Percentiles rank a stretch among this genome's conserved stretches.
Evolutionary conservation across 2,888 invertebrate genomes (phyloP).

Genomic region (Apodemia mormo): DNA sequence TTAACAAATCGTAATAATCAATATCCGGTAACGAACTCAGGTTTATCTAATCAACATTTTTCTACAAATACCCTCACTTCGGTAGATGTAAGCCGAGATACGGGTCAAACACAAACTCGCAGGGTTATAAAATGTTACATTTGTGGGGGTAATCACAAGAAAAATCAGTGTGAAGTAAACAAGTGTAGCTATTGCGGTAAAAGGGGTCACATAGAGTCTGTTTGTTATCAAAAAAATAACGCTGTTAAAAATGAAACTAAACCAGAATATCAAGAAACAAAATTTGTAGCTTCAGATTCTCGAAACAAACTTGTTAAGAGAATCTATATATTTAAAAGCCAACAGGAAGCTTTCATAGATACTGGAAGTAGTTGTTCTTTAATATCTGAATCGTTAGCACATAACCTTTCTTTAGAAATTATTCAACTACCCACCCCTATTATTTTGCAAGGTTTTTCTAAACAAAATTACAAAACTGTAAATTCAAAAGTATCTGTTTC

Average conservation of each 20-base stretch:
- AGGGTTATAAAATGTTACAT: slow-evolving; percentile 24
- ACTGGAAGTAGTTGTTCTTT: slow-evolving; percentile 10
- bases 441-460: no score
- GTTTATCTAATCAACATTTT: background rate
- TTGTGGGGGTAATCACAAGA: slow-evolving; percentile 28
- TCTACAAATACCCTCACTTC: no score
- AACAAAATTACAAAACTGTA: no score
- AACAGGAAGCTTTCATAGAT: slow-evolving; percentile 16
- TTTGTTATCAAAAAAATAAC: slow-evolving; percentile 21
- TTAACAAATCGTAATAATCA: background rate
- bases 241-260: slow-evolving; percentile 2
- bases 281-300: background rate
- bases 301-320: slow-evolving; percentile 17
- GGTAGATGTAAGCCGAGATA: background rate
- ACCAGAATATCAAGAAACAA: background rate
- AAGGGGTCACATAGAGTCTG: slow-evolving; percentile 19
- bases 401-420: background rate
- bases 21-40: background rate
- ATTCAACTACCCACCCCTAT: no score
- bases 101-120: slow-evolving; percentile 4
- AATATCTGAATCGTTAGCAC: background rate
- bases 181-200: slow-evolving; percentile 29
- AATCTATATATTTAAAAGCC: background rate
- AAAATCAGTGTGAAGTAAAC: slow-evolving; percentile 21
- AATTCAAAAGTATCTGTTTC: no score